These are phyloP conservation scores for Amphipyra tragopoginis DNA, from an alignment of 2,888 invertebrate genomes.

Conservation along the genomic window DNA sequence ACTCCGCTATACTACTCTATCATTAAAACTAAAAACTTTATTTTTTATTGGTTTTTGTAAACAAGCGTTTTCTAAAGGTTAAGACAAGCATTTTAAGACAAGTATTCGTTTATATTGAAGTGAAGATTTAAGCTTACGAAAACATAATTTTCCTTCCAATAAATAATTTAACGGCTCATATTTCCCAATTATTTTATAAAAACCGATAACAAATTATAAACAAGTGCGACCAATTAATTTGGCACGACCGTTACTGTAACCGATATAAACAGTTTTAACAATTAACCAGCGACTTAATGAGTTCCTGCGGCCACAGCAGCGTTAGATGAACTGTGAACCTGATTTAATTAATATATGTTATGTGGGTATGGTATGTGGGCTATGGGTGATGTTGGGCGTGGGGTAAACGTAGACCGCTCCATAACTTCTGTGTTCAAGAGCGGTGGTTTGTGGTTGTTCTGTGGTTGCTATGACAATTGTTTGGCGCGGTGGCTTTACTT, in stretches of 20 bases:
- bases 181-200: slow-evolving; percentile 42
- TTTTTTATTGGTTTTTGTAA: too few relatives aligned
- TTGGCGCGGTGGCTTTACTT: too few relatives aligned
- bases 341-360: slow-evolving; percentile 54
- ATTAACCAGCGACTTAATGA: slow-evolving; percentile 45
- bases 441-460: neutral
- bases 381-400: slow-evolving; percentile 10
- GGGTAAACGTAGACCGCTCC: slow-evolving; percentile 8
- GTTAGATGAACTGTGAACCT: slow-evolving; percentile 54
- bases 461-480: too few relatives aligned
- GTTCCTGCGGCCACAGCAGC: slow-evolving; percentile 39
- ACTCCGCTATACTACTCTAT: too few relatives aligned
- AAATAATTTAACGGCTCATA: slow-evolving; percentile 29
- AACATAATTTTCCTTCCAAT: slow-evolving; percentile 14
- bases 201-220: slow-evolving; percentile 18
- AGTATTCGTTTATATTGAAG: neutral
- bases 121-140: slow-evolving; percentile 4
- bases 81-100: too few relatives aligned
- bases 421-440: slow-evolving; percentile 5
- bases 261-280: slow-evolving; percentile 53
- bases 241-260: slow-evolving; percentile 19
- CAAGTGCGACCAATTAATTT: slow-evolving; percentile 37
- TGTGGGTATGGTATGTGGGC: slow-evolving; percentile 11
- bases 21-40: too few relatives aligned
- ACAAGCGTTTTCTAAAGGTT: too few relatives aligned